These are phyloP conservation scores for Actinia tenebrosa DNA, from an alignment of 64 coral and sea anemone genomes.

Conservation along the genomic window DNA sequence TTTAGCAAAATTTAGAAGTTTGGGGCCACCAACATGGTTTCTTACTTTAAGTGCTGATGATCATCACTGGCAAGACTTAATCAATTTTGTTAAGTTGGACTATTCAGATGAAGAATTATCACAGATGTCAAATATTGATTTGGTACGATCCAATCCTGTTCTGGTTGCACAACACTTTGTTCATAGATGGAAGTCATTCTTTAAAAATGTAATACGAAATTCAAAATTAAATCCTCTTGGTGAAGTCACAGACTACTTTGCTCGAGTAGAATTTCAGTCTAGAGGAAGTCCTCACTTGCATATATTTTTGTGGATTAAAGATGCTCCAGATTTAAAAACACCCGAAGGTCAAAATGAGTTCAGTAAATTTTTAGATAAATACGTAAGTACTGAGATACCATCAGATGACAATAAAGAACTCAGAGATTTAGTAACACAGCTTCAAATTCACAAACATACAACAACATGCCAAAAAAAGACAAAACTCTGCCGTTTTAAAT, in stretches of 20 bases:
- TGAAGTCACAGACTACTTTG: constrained; percentile 18
- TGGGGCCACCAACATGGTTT: too few relatives aligned
- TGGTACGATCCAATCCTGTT: constrained; percentile 5
- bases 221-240: constrained; percentile 15
- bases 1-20: too few relatives aligned
- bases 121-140: too few relatives aligned
- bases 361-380: constrained; percentile 19
- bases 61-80: too few relatives aligned
- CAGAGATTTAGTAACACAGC: neutral
- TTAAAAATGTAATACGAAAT: constrained; percentile 6
- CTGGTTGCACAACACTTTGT: constrained; percentile 19
- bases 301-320: constrained; percentile 16
- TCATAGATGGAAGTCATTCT: constrained; percentile 5
- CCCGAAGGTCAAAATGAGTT: neutral
- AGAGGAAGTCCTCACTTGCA: constrained; percentile 21
- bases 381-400: neutral
- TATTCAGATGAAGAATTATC: too few relatives aligned
- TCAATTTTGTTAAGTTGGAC: too few relatives aligned
- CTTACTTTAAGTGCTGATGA: too few relatives aligned
- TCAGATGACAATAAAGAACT: neutral
- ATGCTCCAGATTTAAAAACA: constrained; percentile 22
- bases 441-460: constrained; percentile 25
- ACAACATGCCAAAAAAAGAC: neutral
- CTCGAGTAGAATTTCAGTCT: constrained; percentile 16
- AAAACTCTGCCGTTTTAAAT: neutral